These are phyloP conservation scores for Lochmaea capreae DNA, from an alignment of 2,888 invertebrate genomes.

Conservation along the genomic window DNA sequence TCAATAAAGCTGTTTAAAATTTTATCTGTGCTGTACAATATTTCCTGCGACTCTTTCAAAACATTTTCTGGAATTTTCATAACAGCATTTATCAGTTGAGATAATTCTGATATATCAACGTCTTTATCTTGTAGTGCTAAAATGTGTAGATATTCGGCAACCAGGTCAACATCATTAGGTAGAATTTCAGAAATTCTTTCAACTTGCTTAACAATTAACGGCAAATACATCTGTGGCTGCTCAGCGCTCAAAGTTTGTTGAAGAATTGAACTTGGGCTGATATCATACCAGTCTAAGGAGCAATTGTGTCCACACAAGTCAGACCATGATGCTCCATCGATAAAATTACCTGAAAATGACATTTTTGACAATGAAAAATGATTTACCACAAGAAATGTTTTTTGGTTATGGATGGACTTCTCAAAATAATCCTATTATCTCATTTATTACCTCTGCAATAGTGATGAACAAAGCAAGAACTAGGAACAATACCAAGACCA, in stretches of 20 bases:
- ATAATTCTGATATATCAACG: slow-evolving; percentile 21
- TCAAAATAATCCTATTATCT: no score
- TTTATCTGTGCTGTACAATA: slow-evolving; percentile 50
- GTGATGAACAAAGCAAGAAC: no score
- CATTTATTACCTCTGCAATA: no score
- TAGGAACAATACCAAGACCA: no score
- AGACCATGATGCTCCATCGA: slow-evolving; percentile 70
- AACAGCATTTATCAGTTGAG: slow-evolving; percentile 42
- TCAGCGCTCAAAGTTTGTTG: slow-evolving; percentile 16
- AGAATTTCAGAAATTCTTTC: neutral
- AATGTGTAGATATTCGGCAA: neutral
- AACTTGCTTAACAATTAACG: neutral
- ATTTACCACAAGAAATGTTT: no score
- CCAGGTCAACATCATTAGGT: neutral
- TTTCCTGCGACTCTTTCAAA: slow-evolving; percentile 46
- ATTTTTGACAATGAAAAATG: no score
- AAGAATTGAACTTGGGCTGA: slow-evolving; percentile 33
- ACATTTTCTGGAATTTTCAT: slow-evolving; percentile 42
- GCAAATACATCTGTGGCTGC: slow-evolving; percentile 1
- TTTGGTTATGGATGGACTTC: no score
- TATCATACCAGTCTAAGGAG: slow-evolving; percentile 9
- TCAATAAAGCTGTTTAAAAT: slow-evolving; percentile 50
- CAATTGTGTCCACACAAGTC: slow-evolving; percentile 50
- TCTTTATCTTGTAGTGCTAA: neutral
- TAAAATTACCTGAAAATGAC: slow-evolving; percentile 62